Conservation (phyloP, 2,797 vertebrate species). For the Oreortyx pictus region DNA sequence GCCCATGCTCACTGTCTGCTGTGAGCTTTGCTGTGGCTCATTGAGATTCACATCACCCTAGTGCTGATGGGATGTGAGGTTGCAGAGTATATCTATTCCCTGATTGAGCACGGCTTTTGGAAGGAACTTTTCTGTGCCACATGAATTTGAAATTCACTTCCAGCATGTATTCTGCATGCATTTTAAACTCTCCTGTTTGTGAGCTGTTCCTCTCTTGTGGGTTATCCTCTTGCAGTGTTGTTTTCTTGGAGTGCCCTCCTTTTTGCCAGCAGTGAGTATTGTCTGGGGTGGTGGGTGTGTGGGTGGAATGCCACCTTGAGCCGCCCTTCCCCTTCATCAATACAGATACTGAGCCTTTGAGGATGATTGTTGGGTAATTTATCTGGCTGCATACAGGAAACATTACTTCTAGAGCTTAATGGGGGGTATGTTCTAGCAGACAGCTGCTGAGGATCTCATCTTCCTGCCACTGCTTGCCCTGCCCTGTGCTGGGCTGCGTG, state of each 20-base stretch:
- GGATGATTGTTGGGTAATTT: neutral
- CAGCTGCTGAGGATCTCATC: neutral
- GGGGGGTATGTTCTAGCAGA: neutral
- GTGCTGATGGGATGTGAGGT: neutral
- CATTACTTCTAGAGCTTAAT: neutral
- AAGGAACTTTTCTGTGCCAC: neutral
- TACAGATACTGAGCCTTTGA: neutral
- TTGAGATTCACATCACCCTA: neutral
- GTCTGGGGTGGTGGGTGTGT: neutral
- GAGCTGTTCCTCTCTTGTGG: neutral
- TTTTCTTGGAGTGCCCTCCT: neutral
- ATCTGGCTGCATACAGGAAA: neutral
- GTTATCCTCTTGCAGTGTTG: neutral
- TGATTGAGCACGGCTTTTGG: neutral
- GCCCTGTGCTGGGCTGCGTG: neutral
- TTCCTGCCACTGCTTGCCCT: accelerated
- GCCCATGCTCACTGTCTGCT: accelerated
- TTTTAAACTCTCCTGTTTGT: neutral
- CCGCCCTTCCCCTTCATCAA: neutral
- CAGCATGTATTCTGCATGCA: neutral
- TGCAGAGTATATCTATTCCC: neutral
- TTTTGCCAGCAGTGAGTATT: neutral
- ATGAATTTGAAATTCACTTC: conserved; percentile 29
- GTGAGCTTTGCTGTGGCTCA: accelerated
- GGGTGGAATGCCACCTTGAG: neutral